Conservation (phyloP, 2,113 vertebrate genomes). For the Irena cyanogastra region DNA sequence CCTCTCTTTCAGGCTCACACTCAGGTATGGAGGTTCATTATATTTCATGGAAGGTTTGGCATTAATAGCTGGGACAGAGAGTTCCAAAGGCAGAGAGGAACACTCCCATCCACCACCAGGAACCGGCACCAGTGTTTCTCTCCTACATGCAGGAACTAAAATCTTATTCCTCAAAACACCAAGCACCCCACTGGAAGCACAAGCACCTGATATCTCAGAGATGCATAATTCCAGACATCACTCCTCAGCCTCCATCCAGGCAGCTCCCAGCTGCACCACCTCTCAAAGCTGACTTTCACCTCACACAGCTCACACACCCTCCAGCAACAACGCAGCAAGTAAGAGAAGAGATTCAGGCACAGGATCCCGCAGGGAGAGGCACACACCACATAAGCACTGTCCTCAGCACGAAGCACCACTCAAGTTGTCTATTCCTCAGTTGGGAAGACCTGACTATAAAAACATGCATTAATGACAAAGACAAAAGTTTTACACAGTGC, state of each 20-base stretch:
- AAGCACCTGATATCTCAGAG: not conserved
- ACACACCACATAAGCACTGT: not conserved
- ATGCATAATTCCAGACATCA: accelerated
- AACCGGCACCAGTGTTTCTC: not conserved
- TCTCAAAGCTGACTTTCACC: not conserved
- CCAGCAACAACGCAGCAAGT: accelerated
- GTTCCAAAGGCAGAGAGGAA: not conserved
- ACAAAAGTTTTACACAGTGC: accelerated
- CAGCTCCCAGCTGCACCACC: not conserved
- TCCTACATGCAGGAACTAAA: not conserved
- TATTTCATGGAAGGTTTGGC: not conserved
- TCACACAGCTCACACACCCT: accelerated
- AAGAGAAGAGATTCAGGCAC: not conserved
- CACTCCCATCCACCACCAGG: not conserved
- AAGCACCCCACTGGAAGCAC: not conserved
- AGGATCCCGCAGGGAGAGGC: not conserved
- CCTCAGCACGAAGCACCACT: not conserved
- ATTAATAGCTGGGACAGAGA: too few relatives aligned
- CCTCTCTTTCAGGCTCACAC: not conserved
- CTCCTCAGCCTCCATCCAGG: accelerated
- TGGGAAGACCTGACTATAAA: not conserved
- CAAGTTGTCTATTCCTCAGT: accelerated
- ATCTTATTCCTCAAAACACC: not conserved
- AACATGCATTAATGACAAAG: not conserved
- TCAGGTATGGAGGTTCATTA: not conserved